Conservation (phyloP, 2,797 vertebrate genomes). For the Poecilia gillii region DNA sequence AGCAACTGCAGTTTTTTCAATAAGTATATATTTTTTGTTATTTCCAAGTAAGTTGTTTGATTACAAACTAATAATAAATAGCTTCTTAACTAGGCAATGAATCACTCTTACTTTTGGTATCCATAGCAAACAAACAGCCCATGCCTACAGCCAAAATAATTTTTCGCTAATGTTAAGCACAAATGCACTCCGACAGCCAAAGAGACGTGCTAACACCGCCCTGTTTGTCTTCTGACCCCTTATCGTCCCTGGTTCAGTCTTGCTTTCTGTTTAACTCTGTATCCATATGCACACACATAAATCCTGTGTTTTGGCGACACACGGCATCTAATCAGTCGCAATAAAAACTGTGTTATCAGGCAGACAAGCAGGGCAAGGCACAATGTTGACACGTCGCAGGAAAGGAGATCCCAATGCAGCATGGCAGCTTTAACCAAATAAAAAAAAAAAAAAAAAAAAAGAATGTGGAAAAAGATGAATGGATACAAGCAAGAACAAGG, state of each 20-base stretch:
- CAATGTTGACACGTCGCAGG: conserved; percentile 55
- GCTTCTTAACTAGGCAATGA: background rate
- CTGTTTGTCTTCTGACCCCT: conserved; percentile 27
- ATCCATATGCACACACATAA: conserved; percentile 32
- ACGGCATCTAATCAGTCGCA: conserved; percentile 35
- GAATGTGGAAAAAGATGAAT: conserved; percentile 3
- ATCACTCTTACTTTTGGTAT: background rate
- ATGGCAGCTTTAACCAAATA: conserved; percentile 39
- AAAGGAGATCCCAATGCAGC: conserved; percentile 42
- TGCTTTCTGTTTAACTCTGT: conserved; percentile 11
- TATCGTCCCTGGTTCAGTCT: conserved; percentile 24
- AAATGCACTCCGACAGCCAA: conserved; percentile 9
- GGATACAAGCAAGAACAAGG: background rate
- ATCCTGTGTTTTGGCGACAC: conserved; percentile 51
- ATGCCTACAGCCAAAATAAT: conserved; percentile 1
- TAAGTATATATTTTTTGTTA: background rate
- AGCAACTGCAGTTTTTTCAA: background rate
- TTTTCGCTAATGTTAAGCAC: conserved; percentile 11
- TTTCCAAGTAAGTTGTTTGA: background rate
- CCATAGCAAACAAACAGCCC: background rate
- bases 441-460: conserved; percentile 35
- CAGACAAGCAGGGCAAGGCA: conserved; percentile 44
- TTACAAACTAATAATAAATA: background rate
- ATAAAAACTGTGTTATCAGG: conserved; percentile 66
- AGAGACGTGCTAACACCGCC: background rate